A percentile compares a stretch with the other conserved stretches of the same genome.
These are phyloP conservation scores for Peucedramus taeniatus DNA, from an alignment of 2,113 vertebrate genomes.

Conservation along the genomic window DNA sequence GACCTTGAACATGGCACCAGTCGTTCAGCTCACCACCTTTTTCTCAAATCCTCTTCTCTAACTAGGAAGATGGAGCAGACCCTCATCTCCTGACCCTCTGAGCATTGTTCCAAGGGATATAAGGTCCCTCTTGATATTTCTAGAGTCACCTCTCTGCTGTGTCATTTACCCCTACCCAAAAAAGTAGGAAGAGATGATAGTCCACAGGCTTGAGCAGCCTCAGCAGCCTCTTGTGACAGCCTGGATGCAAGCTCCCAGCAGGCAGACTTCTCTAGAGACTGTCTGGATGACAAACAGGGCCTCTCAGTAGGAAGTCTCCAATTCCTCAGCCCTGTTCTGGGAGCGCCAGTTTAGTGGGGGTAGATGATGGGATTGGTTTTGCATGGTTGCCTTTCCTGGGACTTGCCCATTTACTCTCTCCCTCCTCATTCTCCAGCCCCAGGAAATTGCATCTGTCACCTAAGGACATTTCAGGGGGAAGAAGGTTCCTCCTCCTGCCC, in stretches of 20 bases:
- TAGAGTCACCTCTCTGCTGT: neutral
- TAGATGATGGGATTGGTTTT: rapidly evolving
- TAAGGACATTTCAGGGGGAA: neutral
- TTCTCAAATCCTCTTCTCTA: neutral
- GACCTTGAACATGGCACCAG: neutral
- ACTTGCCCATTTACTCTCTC: neutral
- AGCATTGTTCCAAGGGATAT: neutral
- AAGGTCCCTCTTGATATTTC: neutral
- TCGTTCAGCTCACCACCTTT: neutral
- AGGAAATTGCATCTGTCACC: neutral
- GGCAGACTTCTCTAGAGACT: neutral
- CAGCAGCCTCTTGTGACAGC: neutral
- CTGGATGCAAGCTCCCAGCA: neutral
- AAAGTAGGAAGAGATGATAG: neutral
- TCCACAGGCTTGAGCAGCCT: neutral
- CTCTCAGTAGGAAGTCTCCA: neutral
- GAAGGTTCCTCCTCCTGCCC: neutral
- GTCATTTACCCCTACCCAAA: neutral
- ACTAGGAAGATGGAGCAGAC: neutral
- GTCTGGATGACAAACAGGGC: neutral
- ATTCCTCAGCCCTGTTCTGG: neutral
- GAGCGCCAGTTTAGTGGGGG: too few relatives aligned
- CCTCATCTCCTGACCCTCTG: neutral
- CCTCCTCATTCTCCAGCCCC: neutral
- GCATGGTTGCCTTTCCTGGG: rapidly evolving